Conservation (phyloP, 2,888 invertebrate species). For the Sclerodermus sp. region DNA sequence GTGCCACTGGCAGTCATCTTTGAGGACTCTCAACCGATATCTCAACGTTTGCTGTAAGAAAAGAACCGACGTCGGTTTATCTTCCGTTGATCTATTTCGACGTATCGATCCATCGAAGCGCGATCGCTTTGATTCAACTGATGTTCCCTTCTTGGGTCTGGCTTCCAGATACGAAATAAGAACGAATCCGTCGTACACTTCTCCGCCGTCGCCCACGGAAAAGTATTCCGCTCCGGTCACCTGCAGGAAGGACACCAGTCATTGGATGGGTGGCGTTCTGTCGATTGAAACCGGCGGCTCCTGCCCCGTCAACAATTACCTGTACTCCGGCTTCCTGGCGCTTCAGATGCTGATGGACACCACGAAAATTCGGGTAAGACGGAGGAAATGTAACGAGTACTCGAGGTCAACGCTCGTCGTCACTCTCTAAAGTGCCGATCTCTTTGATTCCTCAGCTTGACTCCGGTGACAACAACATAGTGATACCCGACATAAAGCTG, state of each 20-base stretch:
- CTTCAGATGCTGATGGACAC: slow-evolving; percentile 73
- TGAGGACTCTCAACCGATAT: slow-evolving; percentile 58
- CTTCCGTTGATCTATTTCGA: not conserved
- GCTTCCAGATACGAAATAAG: slow-evolving; percentile 69
- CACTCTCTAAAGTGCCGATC: not conserved
- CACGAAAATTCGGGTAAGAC: slow-evolving; percentile 71
- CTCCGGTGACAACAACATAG: slow-evolving; percentile 62
- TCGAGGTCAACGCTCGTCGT: no score
- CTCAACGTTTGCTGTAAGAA: slow-evolving; percentile 61
- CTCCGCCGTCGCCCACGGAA: slow-evolving; percentile 68
- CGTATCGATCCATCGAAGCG: not conserved
- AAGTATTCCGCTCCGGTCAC: slow-evolving; percentile 69
- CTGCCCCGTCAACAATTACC: slow-evolving; percentile 76
- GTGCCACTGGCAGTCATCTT: slow-evolving; percentile 76
- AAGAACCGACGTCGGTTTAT: not conserved
- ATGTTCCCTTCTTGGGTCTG: not conserved
- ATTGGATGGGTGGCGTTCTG: slow-evolving; percentile 67
- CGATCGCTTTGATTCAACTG: not conserved
- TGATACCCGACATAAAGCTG: slow-evolving; percentile 66
- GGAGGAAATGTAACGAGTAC: no score
- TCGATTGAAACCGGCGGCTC: slow-evolving; percentile 71
- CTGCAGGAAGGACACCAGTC: slow-evolving; percentile 66
- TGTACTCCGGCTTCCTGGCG: slow-evolving; percentile 75
- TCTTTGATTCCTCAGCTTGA: slow-evolving; percentile 60
- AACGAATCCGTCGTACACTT: slow-evolving; percentile 69